These are phyloP conservation scores for Drosophila anomelani DNA, from an alignment of 2,888 invertebrate genomes.

Conservation along the genomic window DNA sequence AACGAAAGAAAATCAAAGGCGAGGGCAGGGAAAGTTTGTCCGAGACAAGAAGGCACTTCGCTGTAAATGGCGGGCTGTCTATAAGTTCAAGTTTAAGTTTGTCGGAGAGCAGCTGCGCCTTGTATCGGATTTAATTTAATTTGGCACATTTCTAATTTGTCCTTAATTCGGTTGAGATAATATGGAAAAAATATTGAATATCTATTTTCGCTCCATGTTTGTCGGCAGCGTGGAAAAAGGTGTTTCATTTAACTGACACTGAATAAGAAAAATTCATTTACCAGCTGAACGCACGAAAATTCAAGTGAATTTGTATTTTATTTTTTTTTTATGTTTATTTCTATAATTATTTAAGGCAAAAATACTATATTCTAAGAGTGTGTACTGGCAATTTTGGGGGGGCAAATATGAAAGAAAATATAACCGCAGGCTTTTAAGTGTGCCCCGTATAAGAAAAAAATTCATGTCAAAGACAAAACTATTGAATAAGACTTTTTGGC, in stretches of 20 bases:
- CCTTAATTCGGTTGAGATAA: slow-evolving; percentile 23
- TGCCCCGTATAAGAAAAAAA: slow-evolving; percentile 69
- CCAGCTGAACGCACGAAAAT: slow-evolving; percentile 50
- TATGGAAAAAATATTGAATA: slow-evolving; percentile 17
- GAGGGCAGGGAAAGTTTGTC: slow-evolving; percentile 1
- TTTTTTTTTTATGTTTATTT: slow-evolving; percentile 9
- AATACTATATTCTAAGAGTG: slow-evolving; percentile 27
- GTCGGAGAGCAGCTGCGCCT: slow-evolving; percentile 23
- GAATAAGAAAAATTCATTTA: slow-evolving; percentile 44
- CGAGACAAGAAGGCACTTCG: slow-evolving; percentile 42
- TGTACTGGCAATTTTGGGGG: slow-evolving; percentile 1
- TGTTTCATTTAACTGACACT: slow-evolving; percentile 73
- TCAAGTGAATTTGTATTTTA: slow-evolving; percentile 54
- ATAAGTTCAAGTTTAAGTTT: slow-evolving; percentile 75
- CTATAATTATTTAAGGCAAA: slow-evolving; percentile 55
- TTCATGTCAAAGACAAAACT: slow-evolving; percentile 79
- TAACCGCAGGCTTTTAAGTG: slow-evolving; percentile 69
- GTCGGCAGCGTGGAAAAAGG: slow-evolving; percentile 55
- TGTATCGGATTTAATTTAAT: slow-evolving; percentile 4
- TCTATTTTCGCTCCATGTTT: slow-evolving; percentile 22
- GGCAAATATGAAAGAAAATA: slow-evolving; percentile 64
- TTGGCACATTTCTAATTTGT: slow-evolving; percentile 26
- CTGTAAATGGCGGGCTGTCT: slow-evolving; percentile 15
- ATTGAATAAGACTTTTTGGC: slow-evolving; percentile 79
- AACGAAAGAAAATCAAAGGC: slow-evolving; percentile 11